Evolutionary conservation across 2,797 vertebrate species (phyloP), one percentile per base, ranked within the genome.

Genomic region (Alosa sapidissima): DNA sequence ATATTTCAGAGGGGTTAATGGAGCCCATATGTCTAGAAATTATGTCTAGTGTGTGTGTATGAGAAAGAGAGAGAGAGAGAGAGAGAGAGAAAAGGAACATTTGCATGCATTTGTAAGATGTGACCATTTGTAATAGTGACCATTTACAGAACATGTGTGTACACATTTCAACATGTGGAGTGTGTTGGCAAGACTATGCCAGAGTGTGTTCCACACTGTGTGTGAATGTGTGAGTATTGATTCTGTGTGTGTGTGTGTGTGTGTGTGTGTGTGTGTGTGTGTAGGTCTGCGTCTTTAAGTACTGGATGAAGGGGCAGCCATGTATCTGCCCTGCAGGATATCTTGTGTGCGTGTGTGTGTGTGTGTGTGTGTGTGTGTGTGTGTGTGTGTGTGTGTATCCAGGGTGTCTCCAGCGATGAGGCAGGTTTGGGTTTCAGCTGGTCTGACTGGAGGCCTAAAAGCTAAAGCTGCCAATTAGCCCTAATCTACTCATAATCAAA

Each of bases 401-500:
- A 6, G 68, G 68, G 33, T 75, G 68, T 75, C 68, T 75, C 68
- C 33, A 75, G 33, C 36, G 68, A 75, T 45, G 68, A 19, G 33
- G 68, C 33, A 16, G 68, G 68, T 75, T 75, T 75, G 6, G 24
- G 68, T 75, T 75, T 75, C 33, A 75, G 68, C 68, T 75, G 68
- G 13, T 75, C 68, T 14, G 33, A 41, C 68, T 36, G 68, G 68
- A 75, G 68, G 68, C 68, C 68, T 75, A 75, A 36, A 75, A 36
- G 68, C 68, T 75, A 45, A 75, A 75, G 33, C 68, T 75, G 11
- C 68, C 68, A 75, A 75, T 75, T 75, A 75, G 68, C 5, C 36
- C 68, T 75, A 75, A 75, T 75, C 68, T 75, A 75, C 68, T 28
- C 33, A 75, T 75, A 75, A 75, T 75, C 68, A 75, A 75, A 36